These are phyloP conservation scores for Drosophila bocki DNA, from an alignment of 1,140 invertebrate genomes.

Conservation along the genomic window DNA sequence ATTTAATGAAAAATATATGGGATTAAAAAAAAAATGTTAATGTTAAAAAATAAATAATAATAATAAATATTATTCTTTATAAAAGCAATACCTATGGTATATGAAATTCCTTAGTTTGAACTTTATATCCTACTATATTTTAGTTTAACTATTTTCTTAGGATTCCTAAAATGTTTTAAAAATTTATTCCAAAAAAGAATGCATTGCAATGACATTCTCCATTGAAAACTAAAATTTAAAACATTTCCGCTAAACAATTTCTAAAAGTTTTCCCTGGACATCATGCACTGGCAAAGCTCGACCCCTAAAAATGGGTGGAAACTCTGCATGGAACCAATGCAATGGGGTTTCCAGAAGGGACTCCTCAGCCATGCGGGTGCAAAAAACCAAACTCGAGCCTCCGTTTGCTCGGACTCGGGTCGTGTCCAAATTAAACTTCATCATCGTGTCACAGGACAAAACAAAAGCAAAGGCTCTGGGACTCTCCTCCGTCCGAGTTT, in stretches of 20 bases:
- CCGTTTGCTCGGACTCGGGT: slow-evolving; percentile 61
- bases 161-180: no score
- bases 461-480: slow-evolving; percentile 27
- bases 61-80: no score
- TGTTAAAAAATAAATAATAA: no score
- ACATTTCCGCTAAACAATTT: slow-evolving; percentile 38
- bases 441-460: slow-evolving; percentile 69
- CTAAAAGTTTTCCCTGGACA: slow-evolving; percentile 18
- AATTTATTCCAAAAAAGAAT: not conserved
- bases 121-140: not conserved
- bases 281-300: slow-evolving; percentile 14
- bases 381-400: not conserved
- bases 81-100: no score
- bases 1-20: not conserved
- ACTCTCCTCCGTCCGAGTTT: slow-evolving; percentile 20
- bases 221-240: slow-evolving; percentile 23
- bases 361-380: slow-evolving; percentile 33
- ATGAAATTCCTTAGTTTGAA: no score
- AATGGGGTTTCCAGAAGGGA: not conserved
- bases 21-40: no score
- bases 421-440: slow-evolving; percentile 82
- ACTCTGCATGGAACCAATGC: slow-evolving; percentile 8
- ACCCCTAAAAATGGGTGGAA: slow-evolving; percentile 20
- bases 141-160: not conserved
- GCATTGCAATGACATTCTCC: slow-evolving; percentile 1